A percentile compares a stretch with the other conserved stretches of the same genome.
These are phyloP conservation scores for Galleria mellonella DNA, from an alignment of 1,140 invertebrate species.

Conservation along the genomic window DNA sequence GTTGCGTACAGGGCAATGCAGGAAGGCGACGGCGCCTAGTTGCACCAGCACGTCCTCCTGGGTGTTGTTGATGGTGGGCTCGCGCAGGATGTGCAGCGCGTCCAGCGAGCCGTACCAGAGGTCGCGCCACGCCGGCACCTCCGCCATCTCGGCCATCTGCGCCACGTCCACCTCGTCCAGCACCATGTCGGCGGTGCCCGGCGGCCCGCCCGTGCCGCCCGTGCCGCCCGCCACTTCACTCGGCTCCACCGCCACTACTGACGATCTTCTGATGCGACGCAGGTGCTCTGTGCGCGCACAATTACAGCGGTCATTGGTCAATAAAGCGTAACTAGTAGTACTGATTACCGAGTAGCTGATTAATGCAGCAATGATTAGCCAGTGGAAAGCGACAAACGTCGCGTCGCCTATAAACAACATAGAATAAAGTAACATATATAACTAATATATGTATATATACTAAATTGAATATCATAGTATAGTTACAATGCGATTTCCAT, in stretches of 20 bases:
- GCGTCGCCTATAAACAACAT: too few species aligned
- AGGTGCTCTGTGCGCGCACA: background rate
- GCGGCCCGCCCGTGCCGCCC: slow-evolving; percentile 12
- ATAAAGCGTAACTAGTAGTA: too few species aligned
- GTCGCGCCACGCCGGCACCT: slow-evolving; percentile 73
- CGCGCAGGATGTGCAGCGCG: slow-evolving; percentile 65
- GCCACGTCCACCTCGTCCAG: slow-evolving; percentile 15
- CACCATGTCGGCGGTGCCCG: slow-evolving; percentile 12
- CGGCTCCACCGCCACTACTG: background rate
- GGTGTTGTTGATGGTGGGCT: slow-evolving; percentile 73
- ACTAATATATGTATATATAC: too few species aligned
- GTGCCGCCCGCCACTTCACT: slow-evolving; percentile 6
- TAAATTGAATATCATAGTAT: too few species aligned
- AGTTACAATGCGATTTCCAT: too few species aligned
- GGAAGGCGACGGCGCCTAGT: slow-evolving; percentile 86
- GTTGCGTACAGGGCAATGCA: slow-evolving; percentile 80
- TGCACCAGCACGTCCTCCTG: slow-evolving; percentile 84
- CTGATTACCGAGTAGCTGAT: too few species aligned
- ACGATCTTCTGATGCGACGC: background rate
- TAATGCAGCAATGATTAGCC: too few species aligned
- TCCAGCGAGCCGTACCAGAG: slow-evolving; percentile 79
- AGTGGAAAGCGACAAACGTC: too few species aligned
- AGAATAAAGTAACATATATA: too few species aligned
- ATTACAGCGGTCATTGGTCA: too few species aligned
- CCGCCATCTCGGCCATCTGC: slow-evolving; percentile 22